phyloP scores from a whole-genome alignment of 2,113 vertebrate species.

The Falcunculus frontatus region DNA sequence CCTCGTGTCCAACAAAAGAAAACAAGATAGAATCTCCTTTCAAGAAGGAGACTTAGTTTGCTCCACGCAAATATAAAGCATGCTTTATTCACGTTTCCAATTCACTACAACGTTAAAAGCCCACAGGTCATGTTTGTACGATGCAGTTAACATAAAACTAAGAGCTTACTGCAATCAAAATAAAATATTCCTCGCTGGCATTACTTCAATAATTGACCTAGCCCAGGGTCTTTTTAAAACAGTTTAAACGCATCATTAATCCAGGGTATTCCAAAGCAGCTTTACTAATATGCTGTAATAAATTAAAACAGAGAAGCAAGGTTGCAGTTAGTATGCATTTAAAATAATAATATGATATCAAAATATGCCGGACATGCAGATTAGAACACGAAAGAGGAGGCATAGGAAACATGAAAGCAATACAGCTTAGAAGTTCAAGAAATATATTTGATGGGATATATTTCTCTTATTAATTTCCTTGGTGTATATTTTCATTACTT shows the following conservation, averaged over 20 bases:
- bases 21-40: background rate
- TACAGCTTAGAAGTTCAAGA: background rate
- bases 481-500: background rate
- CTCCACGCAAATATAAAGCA: background rate
- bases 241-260: slow-evolving; percentile 72
- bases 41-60: background rate
- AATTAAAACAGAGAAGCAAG: slow-evolving; percentile 54
- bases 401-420: background rate
- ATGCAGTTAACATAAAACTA: slow-evolving; percentile 48
- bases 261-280: slow-evolving; percentile 62
- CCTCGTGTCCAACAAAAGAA: background rate
- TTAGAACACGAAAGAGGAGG: background rate
- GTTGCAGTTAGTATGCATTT: background rate
- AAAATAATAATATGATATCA: background rate
- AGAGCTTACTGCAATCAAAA: slow-evolving; percentile 55
- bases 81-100: background rate
- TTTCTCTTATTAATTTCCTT: background rate
- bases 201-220: slow-evolving; percentile 67
- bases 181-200: slow-evolving; percentile 53
- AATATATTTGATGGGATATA: background rate
- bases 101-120: background rate
- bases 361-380: background rate
- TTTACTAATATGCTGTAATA: slow-evolving; percentile 58
- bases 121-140: background rate
- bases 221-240: slow-evolving; percentile 60